phyloP scores from a whole-genome alignment of 2,888 invertebrate species.

The Chymomyza procnemis region DNA sequence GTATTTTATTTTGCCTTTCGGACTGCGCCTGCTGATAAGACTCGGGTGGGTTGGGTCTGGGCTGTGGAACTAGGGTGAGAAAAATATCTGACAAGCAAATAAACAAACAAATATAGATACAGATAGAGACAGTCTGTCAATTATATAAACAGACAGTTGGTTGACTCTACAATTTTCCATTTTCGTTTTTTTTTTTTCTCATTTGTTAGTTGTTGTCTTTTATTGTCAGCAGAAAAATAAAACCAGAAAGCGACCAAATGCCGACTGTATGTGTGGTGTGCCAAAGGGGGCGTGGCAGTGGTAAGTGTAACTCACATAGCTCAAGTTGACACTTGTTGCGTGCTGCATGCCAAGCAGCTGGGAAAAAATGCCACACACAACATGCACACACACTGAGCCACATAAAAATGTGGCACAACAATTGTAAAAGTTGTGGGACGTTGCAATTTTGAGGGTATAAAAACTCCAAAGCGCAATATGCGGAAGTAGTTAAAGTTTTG shows the following conservation, averaged over 20 bases:
- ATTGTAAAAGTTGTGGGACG: conserved; percentile 34
- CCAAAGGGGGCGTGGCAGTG: conserved; percentile 25
- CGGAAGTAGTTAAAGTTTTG: conserved; percentile 37
- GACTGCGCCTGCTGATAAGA: conserved; percentile 48
- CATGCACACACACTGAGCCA: not conserved
- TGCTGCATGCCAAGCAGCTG: conserved; percentile 43
- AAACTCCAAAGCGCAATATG: conserved; percentile 55
- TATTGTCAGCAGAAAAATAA: conserved; percentile 50
- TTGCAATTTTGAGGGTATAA: conserved; percentile 37
- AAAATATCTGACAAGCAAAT: conserved; percentile 67
- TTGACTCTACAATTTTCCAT: conserved; percentile 21
- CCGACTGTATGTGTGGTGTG: not conserved
- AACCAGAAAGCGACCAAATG: conserved; percentile 28
- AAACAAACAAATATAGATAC: conserved; percentile 23
- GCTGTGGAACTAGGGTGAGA: conserved; percentile 67
- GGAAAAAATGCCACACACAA: not conserved
- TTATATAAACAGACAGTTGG: conserved; percentile 66
- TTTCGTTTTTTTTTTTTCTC: conserved; percentile 12
- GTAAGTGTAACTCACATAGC: conserved; percentile 41
- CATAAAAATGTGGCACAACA: not conserved
- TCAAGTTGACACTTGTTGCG: conserved; percentile 69
- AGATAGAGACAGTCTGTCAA: conserved; percentile 39
- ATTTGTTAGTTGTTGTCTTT: conserved; percentile 18
- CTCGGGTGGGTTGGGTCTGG: conserved; percentile 33
- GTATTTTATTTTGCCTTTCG: conserved; percentile 14